Evolutionary conservation across 2,113 vertebrate species (phyloP).

Genomic region (Acanthisitta chloris): DNA sequence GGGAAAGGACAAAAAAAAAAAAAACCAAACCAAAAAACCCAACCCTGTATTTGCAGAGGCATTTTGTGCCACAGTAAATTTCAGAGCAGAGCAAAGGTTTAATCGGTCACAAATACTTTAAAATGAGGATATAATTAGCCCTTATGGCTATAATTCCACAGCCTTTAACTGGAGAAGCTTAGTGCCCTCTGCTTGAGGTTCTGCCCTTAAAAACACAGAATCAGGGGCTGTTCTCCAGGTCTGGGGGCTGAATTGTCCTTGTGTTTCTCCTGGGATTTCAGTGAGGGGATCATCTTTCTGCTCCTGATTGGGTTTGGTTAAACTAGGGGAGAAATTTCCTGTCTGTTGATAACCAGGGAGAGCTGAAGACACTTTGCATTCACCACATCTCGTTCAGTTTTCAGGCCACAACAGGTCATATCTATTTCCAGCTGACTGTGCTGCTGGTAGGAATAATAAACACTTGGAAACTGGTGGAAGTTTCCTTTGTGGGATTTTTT

Average conservation of each 20-base stretch:
- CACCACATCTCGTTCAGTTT: not conserved
- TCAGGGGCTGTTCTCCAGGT: not conserved
- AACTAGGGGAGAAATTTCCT: not conserved
- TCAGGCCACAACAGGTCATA: not conserved
- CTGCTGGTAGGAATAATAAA: not conserved
- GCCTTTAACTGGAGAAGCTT: not conserved
- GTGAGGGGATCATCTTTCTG: not conserved
- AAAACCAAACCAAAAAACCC: too few species aligned
- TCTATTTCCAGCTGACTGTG: rapidly evolving
- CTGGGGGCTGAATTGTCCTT: not conserved
- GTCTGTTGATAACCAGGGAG: not conserved
- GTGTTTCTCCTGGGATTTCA: not conserved
- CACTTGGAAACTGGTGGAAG: not conserved
- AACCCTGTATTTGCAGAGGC: not conserved
- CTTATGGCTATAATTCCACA: not conserved
- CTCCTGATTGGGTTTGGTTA: not conserved
- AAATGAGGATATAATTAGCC: not conserved
- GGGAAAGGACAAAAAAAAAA: not conserved
- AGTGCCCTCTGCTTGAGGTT: not conserved
- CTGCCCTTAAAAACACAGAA: not conserved
- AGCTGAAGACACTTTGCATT: not conserved
- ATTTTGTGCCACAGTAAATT: conserved; percentile 13
- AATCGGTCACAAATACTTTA: not conserved
- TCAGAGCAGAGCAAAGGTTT: not conserved
- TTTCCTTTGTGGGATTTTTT: not conserved